phyloP scores from a whole-genome alignment of 1,140 invertebrate species.

The Vanessa tameamea region DNA sequence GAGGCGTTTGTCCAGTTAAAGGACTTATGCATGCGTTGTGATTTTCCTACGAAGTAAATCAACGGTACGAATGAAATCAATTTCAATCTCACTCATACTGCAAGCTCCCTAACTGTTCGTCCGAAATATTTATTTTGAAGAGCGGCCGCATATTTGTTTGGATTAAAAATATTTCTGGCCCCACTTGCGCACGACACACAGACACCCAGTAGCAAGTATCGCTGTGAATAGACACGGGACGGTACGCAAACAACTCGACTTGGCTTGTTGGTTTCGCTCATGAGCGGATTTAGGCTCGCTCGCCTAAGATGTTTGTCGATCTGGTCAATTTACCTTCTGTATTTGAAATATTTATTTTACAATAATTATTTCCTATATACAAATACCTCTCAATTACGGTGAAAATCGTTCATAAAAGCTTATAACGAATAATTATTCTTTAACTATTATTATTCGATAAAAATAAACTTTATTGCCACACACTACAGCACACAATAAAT shows the following conservation, averaged over 20 bases:
- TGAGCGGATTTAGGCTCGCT: neutral
- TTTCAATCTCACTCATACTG: conserved; percentile 22
- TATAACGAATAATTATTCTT: too few relatives aligned
- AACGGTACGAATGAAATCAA: neutral
- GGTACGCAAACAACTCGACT: neutral
- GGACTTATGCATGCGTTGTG: too few relatives aligned
- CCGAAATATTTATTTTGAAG: conserved; percentile 77
- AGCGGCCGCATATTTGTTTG: conserved; percentile 71
- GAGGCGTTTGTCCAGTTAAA: too few relatives aligned
- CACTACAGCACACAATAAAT: too few relatives aligned
- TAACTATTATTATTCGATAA: too few relatives aligned
- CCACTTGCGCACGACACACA: conserved; percentile 75
- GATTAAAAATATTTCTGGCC: conserved; percentile 78
- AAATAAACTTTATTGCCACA: too few relatives aligned
- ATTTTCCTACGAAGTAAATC: too few relatives aligned
- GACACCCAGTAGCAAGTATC: conserved; percentile 25
- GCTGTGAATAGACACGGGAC: conserved; percentile 24
- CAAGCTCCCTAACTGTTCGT: conserved; percentile 49
- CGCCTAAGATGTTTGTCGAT: neutral
- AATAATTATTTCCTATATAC: too few relatives aligned
- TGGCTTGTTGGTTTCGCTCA: neutral
- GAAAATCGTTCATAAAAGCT: too few relatives aligned
- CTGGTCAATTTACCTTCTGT: neutral
- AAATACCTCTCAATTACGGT: too few relatives aligned
- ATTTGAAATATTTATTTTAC: too few relatives aligned